phyloP scores from a whole-genome alignment of 2,113 vertebrate genomes.

The Malurus alboscapulatus region DNA sequence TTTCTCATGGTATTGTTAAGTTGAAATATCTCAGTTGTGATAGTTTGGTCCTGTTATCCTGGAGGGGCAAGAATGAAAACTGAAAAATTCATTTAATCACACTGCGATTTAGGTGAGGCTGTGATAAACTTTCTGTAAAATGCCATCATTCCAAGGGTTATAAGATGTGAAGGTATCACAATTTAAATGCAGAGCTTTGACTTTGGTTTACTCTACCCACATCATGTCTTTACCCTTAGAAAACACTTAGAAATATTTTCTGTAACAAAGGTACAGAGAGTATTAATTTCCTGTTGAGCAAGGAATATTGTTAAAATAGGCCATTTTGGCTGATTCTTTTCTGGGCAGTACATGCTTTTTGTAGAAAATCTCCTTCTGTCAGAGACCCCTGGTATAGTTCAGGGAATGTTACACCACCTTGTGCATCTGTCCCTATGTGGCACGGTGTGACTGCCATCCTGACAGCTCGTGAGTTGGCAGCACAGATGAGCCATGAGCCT shows the following conservation, averaged over 20 bases:
- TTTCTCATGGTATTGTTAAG: background rate
- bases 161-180: background rate
- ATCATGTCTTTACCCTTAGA: background rate
- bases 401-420: background rate
- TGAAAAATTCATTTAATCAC: background rate
- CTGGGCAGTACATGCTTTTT: background rate
- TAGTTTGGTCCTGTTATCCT: background rate
- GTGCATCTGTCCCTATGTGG: rapidly evolving
- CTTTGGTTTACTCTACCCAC: background rate
- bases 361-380: background rate
- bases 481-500: rapidly evolving
- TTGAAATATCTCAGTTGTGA: background rate
- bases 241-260: background rate
- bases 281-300: background rate
- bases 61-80: background rate
- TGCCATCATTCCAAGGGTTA: background rate
- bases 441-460: background rate
- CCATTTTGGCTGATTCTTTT: background rate
- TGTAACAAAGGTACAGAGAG: background rate
- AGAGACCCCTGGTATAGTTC: background rate
- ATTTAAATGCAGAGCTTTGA: background rate
- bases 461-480: background rate
- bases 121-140: background rate
- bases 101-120: background rate
- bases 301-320: background rate